Evolutionary conservation across 2,113 vertebrate genomes (phyloP), one percentile per base, ranked within the genome.

Genomic region (Tichodroma muraria): DNA sequence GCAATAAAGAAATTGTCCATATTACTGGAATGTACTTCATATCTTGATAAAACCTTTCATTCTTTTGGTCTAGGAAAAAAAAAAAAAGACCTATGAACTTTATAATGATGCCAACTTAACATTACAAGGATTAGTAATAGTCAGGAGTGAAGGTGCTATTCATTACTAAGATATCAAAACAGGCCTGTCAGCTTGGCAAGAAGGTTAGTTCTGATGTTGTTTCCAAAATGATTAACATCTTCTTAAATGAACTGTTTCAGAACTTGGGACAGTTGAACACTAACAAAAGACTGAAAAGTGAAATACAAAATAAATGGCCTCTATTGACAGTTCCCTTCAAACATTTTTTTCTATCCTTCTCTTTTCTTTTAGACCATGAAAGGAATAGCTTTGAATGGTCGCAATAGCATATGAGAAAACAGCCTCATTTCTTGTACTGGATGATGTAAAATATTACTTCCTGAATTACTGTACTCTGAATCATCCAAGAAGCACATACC

Each of bases 381-480:
- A 95, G 61, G 71, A 95, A 89, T 35, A 70, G 75, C 17, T 95
- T 84, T 86, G 81, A 76, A 86, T 85, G 73, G 72, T 13, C 91
- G 54, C 61, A 89, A 60, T 11, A 88, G 73, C 60, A 82, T 66
- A 65, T 44, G 59, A 90, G 56, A 95, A 94, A 89, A 70, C 77
- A 53, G 73, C 52, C 80, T 91, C 72, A 53, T 91, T 96, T 79
- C 80, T 92, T 65, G 22, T 49, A 75, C 80, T 73, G 66, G 37
- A 68, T 89, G 70, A 83, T 96, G 90, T 93, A 90, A 95, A 96
- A 91, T 96, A 95, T 82, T 88, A 68, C 79, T 87, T 94, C 92
- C 89, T 92, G 93, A 94, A 87, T 93, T 90, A 82, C 80, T 94
- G 56, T 57, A 30, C 64, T 88, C 80, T 73, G 56, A 80, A 64